A percentile compares a stretch with the other conserved stretches of the same genome.
phyloP scores from a whole-genome alignment of 2,797 vertebrate species.

The Mastacembelus armatus region DNA sequence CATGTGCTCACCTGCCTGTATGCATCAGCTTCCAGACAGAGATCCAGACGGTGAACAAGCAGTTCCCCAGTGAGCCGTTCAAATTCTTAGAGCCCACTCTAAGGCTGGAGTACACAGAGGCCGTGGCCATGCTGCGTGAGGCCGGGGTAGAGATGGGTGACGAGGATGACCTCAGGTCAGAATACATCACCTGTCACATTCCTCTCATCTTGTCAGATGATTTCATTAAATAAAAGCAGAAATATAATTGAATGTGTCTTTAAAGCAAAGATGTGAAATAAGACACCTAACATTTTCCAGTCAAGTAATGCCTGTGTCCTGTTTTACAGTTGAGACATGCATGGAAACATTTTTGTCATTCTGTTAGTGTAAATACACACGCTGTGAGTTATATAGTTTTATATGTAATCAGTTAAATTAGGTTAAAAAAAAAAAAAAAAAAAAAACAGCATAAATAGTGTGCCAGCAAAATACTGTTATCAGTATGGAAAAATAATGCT shows the following conservation, averaged over 20 bases:
- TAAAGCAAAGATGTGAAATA: conserved; percentile 30
- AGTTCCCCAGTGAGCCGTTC: conserved; percentile 96
- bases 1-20: not conserved
- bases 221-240: conserved; percentile 8
- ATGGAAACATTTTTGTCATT: not conserved
- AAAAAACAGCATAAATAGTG: not conserved
- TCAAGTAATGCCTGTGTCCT: not conserved
- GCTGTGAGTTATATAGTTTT: accelerated
- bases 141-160: conserved; percentile 98
- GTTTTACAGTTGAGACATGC: not conserved
- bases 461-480: not conserved
- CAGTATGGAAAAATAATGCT: not conserved
- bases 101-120: conserved; percentile 93
- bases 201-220: conserved; percentile 20
- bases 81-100: conserved; percentile 98
- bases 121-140: conserved; percentile 92
- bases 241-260: not conserved
- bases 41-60: conserved; percentile 94
- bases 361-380: not conserved
- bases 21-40: conserved; percentile 92
- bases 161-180: conserved; percentile 97
- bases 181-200: not conserved
- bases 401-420: too few species aligned
- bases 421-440: too few species aligned
- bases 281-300: not conserved